Base-by-base conservation (phyloP, 2,113 vertebrate species). In the Myotis yumanensis region DNA sequence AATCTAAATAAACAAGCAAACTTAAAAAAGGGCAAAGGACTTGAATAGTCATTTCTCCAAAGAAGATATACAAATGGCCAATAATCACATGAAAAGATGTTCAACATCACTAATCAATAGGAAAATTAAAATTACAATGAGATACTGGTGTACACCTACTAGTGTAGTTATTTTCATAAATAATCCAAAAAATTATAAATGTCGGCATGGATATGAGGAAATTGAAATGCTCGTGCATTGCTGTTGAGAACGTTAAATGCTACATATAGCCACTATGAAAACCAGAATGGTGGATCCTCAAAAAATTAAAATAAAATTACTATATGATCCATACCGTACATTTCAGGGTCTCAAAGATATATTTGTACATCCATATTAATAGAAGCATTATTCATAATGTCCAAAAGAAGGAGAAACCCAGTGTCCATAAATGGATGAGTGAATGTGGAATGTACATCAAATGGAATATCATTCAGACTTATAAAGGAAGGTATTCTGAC, bases 271-370 rank as follows among this genome's bases (percentile, higher is more conserved):
- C 52, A 86, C 46, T 81, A 20, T 52, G 20, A 32, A 64, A 88
- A 82, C 82, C 22, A 66, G 1, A 28, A 75, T 43, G 15, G 22
- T 2, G 4, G 16, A 22, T 84, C 32, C 71, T 83, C 69, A 46
- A 35, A 52, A 88, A 68, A n/a, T 46, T 87, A 81, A 89, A 88
- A 93, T 82, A 57, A 79, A 89, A 83, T 57, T 46, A 76, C 28
- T 17, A 6, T 20, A 46, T 66, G 25, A 54, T 66, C 32, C 5
- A n/a, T 37, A 6, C 25, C 5, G 28, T 37, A 6, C 81, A 87
- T 68, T 66, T 71, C 22, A 68, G 5, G 7, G 18, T 82, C 83
- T 82, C 28, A 11, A 75, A 80, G 57, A 81, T 14, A 35, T 7
- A 83, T 37, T 17, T 89, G 3, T 88, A 30, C 3, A 40, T 1